phyloP scores from a whole-genome alignment of 2,888 invertebrate genomes.

The Chelonus formosanus region DNA sequence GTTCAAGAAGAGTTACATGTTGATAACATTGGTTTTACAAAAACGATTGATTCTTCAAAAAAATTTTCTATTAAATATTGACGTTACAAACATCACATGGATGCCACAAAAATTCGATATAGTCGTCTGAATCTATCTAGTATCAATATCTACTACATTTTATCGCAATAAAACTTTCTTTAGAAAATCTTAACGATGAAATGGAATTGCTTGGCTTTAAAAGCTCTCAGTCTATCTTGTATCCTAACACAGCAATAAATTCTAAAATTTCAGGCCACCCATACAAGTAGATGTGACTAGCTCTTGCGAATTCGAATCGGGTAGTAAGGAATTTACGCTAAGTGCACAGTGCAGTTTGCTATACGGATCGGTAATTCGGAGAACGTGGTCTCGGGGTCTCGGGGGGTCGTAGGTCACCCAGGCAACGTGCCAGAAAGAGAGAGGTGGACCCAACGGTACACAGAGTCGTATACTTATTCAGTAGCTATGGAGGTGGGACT shows the following conservation, averaged over 20 bases:
- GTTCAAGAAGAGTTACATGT: too few relatives aligned
- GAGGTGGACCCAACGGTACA: slow-evolving; percentile 7
- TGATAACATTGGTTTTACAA: too few relatives aligned
- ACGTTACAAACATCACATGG: too few relatives aligned
- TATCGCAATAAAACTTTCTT: too few relatives aligned
- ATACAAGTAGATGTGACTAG: slow-evolving; percentile 5
- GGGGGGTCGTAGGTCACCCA: slow-evolving; percentile 58
- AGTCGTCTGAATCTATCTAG: too few relatives aligned
- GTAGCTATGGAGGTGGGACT: slow-evolving; percentile 26
- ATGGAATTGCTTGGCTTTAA: slow-evolving; percentile 12
- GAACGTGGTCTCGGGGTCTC: slow-evolving; percentile 59
- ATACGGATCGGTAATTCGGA: slow-evolving; percentile 60
- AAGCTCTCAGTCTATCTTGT: slow-evolving; percentile 15
- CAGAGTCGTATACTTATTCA: slow-evolving; percentile 8
- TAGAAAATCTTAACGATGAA: slow-evolving; percentile 9
- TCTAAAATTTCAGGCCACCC: slow-evolving; percentile 20
- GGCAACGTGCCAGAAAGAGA: slow-evolving; percentile 61
- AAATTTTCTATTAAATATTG: too few relatives aligned
- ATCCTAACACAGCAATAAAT: slow-evolving; percentile 19
- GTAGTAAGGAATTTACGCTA: slow-evolving; percentile 57
- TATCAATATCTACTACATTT: too few relatives aligned
- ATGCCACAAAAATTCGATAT: too few relatives aligned
- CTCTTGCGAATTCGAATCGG: slow-evolving; percentile 35
- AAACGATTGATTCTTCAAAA: too few relatives aligned
- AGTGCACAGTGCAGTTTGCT: slow-evolving; percentile 56